phyloP scores from a whole-genome alignment of 2,113 vertebrate genomes.

The Helogale parvula region DNA sequence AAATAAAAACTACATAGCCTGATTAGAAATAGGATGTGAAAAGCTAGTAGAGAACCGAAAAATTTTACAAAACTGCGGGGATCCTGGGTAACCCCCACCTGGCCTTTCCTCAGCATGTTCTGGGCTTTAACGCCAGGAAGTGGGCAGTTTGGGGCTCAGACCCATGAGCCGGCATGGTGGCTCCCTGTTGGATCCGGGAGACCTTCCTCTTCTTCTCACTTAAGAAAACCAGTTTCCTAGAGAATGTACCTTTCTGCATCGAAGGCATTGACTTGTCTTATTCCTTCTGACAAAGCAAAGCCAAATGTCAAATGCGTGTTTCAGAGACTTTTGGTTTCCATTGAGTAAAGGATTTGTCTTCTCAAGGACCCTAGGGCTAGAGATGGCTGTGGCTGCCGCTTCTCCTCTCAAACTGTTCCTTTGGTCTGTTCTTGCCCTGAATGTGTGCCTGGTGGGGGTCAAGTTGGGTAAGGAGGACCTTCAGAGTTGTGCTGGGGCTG shows the following conservation, averaged over 20 bases:
- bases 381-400: too few species aligned
- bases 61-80: not conserved
- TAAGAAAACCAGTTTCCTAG: not conserved
- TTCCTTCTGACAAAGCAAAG: not conserved
- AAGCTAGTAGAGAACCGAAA: not conserved
- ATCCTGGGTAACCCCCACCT: too few species aligned
- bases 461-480: not conserved
- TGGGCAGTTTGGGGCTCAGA: not conserved
- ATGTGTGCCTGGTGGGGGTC: too few species aligned
- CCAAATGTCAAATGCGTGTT: not conserved
- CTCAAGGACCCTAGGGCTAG: rapidly evolving
- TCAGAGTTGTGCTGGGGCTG: not conserved
- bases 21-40: not conserved
- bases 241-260: not conserved
- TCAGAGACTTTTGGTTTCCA: not conserved
- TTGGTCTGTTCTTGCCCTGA: not conserved
- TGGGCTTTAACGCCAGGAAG: not conserved
- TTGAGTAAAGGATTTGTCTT: not conserved
- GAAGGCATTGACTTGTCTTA: not conserved
- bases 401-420: not conserved
- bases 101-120: not conserved
- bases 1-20: not conserved
- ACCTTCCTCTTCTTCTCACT: too few species aligned
- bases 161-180: rapidly evolving
- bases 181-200: not conserved